Base-by-base conservation (phyloP, 2,113 vertebrate genomes). In the Thryonomys swinderianus region DNA sequence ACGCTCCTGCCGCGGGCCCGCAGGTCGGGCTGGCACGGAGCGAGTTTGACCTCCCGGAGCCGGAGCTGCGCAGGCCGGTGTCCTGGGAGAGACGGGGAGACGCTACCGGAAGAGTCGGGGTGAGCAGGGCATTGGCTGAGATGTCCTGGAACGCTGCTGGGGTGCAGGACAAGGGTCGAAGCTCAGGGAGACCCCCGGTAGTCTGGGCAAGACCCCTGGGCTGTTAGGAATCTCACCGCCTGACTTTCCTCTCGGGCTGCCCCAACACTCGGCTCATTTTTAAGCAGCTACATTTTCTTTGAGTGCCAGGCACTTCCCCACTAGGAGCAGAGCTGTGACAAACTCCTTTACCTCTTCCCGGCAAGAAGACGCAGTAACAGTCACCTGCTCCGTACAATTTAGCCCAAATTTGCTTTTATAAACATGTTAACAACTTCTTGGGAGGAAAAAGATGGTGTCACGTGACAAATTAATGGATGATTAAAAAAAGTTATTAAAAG, bases 71-170 rank as follows among this genome's bases (percentile, higher is more conserved):
- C 42, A 1, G 42, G 8, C 3, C 6, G 73, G 42, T 48, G 73
- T 17, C 25, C 23, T 7, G 7, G 16, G 40, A 30, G 67, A 48
- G n/a, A 74, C 71, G 30, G 7, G 30, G 71, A 30, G 42, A n/a
- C n/a, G n/a, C n/a, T n/a, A n/a, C n/a, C n/a, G n/a, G n/a, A n/a
- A n/a, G n/a, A n/a, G n/a, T n/a, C n/a, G n/a, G n/a, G n/a, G n/a
- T n/a, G n/a, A n/a, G n/a, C n/a, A n/a, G n/a, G n/a, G n/a, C n/a
- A n/a, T n/a, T n/a, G n/a, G n/a, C n/a, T n/a, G n/a, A n/a, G n/a
- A n/a, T n/a, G n/a, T n/a, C n/a, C n/a, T 45, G 34, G 76, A 79
- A 42, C 91, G 51, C 32, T 90, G 74, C 86, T 89, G 59, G 73
- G 59, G 9, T 59, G 48, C 51, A 78, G 55, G 80, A 74, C 14